Evolutionary conservation across 2,888 invertebrate genomes (phyloP).

Genomic region (Diaphora mendica): DNA sequence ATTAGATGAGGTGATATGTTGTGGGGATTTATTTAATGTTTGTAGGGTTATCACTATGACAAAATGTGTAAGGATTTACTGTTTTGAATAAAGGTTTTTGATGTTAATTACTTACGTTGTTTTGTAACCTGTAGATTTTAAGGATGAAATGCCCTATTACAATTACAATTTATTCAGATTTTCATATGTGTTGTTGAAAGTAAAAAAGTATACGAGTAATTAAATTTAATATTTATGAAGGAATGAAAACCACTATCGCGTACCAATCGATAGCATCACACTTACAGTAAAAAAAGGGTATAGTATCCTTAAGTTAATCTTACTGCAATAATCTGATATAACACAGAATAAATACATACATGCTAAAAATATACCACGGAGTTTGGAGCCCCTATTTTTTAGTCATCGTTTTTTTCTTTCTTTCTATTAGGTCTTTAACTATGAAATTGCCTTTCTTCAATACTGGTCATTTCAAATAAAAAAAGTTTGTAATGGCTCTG

Average conservation of each 20-base stretch:
- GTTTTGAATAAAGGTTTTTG: background rate
- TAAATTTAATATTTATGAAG: background rate
- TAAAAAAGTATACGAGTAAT: background rate
- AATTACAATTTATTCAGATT: background rate
- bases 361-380: too few species aligned
- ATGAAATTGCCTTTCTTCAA: too few species aligned
- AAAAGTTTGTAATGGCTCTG: too few species aligned
- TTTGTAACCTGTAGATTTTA: background rate
- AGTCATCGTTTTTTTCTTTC: too few species aligned
- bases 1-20: constrained; percentile 5
- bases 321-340: too few species aligned
- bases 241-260: background rate
- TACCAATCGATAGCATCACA: background rate
- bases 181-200: background rate
- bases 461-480: too few species aligned
- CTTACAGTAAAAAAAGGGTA: too few species aligned
- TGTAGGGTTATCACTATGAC: background rate
- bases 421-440: too few species aligned
- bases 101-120: background rate
- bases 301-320: too few species aligned
- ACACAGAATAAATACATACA: too few species aligned
- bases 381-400: too few species aligned
- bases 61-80: background rate
- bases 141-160: background rate
- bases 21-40: background rate